Evolutionary conservation across 2,888 invertebrate species (phyloP).

Genomic region (Antitype chi): DNA sequence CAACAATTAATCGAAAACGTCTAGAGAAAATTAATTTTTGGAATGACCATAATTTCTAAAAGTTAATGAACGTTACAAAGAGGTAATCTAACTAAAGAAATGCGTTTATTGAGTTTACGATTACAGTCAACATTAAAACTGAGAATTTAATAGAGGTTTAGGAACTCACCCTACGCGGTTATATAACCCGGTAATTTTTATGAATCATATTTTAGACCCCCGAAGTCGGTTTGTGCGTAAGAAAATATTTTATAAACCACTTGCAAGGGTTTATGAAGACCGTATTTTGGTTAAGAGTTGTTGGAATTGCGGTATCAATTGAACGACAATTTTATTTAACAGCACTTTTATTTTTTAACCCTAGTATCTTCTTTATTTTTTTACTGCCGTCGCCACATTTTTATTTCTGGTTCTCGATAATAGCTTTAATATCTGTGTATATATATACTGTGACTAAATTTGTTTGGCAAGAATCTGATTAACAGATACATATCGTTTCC

Average conservation of each 20-base stretch:
- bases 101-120: slow-evolving; percentile 65
- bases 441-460: background rate
- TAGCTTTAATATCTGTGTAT: background rate
- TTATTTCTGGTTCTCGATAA: background rate
- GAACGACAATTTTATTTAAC: slow-evolving; percentile 33
- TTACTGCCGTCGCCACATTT: background rate
- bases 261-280: slow-evolving; percentile 49
- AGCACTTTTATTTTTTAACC: background rate
- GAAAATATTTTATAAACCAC: slow-evolving; percentile 58
- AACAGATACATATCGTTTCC: no score
- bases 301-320: slow-evolving; percentile 27
- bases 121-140: slow-evolving; percentile 64
- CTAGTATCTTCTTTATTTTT: background rate
- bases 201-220: slow-evolving; percentile 60
- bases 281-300: slow-evolving; percentile 29
- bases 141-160: slow-evolving; percentile 67
- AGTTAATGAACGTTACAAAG: slow-evolving; percentile 74
- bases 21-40: slow-evolving; percentile 73
- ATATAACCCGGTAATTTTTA: slow-evolving; percentile 65
- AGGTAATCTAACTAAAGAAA: slow-evolving; percentile 71
- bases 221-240: slow-evolving; percentile 36
- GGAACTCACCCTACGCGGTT: slow-evolving; percentile 44
- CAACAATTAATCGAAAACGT: slow-evolving; percentile 73
- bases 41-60: slow-evolving; percentile 69
- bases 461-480: background rate